Base-by-base conservation (phyloP, 1,140 invertebrate species). In the Halesus radiatus region DNA sequence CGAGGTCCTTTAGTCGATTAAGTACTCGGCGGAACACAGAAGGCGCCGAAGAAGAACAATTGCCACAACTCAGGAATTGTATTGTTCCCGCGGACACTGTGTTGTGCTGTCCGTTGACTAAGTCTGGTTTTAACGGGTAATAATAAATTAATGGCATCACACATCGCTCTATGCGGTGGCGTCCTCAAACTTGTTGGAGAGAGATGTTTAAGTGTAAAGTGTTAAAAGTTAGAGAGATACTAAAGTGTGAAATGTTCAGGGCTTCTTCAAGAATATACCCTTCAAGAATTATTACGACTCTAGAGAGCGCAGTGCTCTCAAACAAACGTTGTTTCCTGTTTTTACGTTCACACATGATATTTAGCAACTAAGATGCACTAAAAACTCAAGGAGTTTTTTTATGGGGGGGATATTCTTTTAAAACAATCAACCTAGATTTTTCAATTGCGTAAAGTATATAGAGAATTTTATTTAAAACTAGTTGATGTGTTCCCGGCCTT, bases 21-120 rank as follows among this genome's bases (percentile, higher is more conserved):
- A 78, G 76, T 78, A 52, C 73, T 29, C n/a, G 37, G 32, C 6
- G 8, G 70, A 58, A 20, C 20, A 60, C 16, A 75, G 52, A 60
- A 64, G 26, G n/a, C n/a, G 45, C 56, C 54, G 22, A 62, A 22
- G 18, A 26, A 45, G 20, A 7, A 60, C n/a, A 20, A 76, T 62
- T 22, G 74, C 50, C 53, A 54, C 54, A 29, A 32, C 74, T 52
- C 74, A 7, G 20, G 56, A 45, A n/a, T n/a, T n/a, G 56, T n/a
- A 76, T 76, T 76, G 74, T 76, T 76, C 37, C 29, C n/a, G 15
- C 32, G 56, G 74, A 76, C 74, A 76, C 45, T 45, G 13, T 56
- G 32, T 45, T 45, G 37, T 45, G 10, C 37, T 45, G 37, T 45
- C 37, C 10, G 37, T 26, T 50, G 13, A 72, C 74, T 50, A 37